A percentile compares a stretch with the other conserved stretches of the same genome.
phyloP scores from a whole-genome alignment of 2,113 vertebrate genomes.

The Rutilus rutilus region DNA sequence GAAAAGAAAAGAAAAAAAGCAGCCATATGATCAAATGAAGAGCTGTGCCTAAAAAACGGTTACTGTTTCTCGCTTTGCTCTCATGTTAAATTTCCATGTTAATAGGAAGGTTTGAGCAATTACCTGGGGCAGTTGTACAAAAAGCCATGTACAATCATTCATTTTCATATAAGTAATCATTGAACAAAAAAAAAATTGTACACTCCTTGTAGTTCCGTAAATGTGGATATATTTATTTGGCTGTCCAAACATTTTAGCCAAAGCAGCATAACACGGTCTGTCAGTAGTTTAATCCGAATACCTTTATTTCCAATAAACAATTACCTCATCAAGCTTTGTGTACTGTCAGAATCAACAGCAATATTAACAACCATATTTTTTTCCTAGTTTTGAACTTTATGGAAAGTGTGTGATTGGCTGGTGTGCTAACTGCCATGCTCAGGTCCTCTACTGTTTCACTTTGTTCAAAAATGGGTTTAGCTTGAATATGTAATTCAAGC shows the following conservation, averaged over 20 bases:
- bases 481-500: background rate
- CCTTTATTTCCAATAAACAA: conserved; percentile 1
- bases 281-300: background rate
- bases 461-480: background rate
- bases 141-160: background rate
- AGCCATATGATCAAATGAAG: conserved; percentile 1
- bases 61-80: background rate
- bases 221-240: background rate
- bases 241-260: background rate
- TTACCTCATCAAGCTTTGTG: conserved; percentile 44
- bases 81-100: conserved; percentile 29
- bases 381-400: background rate
- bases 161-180: background rate
- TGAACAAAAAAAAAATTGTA: background rate
- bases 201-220: background rate
- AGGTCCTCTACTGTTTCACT: too few relatives aligned
- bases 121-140: background rate
- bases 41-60: background rate
- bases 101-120: background rate
- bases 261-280: background rate
- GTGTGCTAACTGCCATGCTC: too few relatives aligned
- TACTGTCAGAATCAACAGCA: conserved; percentile 34
- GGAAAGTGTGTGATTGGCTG: background rate
- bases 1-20: background rate
- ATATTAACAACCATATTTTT: conserved; percentile 24